These are phyloP conservation scores for Equus przewalskii DNA, from an alignment of 2,113 vertebrate genomes.

Conservation along the genomic window DNA sequence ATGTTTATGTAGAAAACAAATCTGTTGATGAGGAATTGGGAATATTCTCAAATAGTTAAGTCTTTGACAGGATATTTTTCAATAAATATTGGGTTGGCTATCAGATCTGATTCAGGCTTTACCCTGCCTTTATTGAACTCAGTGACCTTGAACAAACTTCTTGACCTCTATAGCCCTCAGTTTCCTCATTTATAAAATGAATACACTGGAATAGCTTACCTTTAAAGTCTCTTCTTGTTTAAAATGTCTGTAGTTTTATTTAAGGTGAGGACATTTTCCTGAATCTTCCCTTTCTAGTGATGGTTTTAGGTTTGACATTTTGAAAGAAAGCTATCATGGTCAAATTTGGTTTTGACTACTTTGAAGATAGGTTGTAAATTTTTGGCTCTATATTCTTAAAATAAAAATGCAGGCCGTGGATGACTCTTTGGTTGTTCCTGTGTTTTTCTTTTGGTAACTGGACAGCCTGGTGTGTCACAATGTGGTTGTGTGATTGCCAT, in stretches of 20 bases:
- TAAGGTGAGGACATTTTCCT: slow-evolving; percentile 32
- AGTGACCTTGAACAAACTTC: background rate
- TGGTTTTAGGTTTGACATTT: slow-evolving; percentile 64
- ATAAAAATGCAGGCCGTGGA: slow-evolving; percentile 1
- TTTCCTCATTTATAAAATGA: slow-evolving; percentile 22
- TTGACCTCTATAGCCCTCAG: background rate
- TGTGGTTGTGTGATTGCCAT: slow-evolving; percentile 1
- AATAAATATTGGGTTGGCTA: background rate
- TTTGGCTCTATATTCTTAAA: slow-evolving; percentile 45
- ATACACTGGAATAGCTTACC: background rate
- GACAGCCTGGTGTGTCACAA: background rate
- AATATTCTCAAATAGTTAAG: background rate
- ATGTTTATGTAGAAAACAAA: slow-evolving; percentile 14
- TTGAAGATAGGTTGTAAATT: slow-evolving; percentile 60
- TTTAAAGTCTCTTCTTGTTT: slow-evolving; percentile 39
- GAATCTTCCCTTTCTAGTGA: slow-evolving; percentile 28
- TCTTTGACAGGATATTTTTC: background rate
- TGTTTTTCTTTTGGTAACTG: slow-evolving; percentile 57
- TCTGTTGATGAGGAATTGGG: background rate
- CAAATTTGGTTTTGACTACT: slow-evolving; percentile 39
- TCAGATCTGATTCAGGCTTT: background rate
- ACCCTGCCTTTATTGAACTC: background rate
- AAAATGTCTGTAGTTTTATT: background rate
- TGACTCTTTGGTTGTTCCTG: slow-evolving; percentile 42
- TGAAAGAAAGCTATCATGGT: slow-evolving; percentile 61